These are phyloP conservation scores for Poeciliopsis retropinna DNA, from an alignment of 2,113 vertebrate genomes.

Conservation along the genomic window DNA sequence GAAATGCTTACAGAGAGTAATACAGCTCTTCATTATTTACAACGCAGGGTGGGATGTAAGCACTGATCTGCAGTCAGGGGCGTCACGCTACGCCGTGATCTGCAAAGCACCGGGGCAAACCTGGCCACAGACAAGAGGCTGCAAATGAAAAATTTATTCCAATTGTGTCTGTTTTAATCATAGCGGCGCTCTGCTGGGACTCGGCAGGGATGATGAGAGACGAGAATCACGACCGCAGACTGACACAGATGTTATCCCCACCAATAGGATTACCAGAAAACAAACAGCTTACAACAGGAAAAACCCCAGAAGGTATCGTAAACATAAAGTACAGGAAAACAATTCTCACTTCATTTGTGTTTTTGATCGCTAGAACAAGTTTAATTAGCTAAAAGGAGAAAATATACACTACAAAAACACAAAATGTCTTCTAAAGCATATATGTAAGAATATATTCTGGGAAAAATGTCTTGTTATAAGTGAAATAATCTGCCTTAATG, in stretches of 20 bases:
- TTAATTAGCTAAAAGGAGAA: no score
- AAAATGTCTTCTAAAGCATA: no score
- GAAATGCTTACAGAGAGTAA: constrained; percentile 69
- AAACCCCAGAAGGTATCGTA: no score
- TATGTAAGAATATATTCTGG: no score
- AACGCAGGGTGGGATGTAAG: constrained; percentile 22
- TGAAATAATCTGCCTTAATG: no score
- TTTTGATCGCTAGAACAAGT: no score
- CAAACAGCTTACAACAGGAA: neutral
- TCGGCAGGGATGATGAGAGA: constrained; percentile 30
- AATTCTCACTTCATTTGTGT: no score
- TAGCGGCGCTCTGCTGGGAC: constrained; percentile 20
- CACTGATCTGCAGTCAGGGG: constrained; percentile 64
- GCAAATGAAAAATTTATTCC: constrained; percentile 57
- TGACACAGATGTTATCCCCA: constrained; percentile 8
- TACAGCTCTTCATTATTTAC: constrained; percentile 60
- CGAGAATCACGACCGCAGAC: constrained; percentile 33
- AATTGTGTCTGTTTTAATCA: constrained; percentile 55
- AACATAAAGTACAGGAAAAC: no score
- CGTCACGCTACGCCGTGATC: constrained; percentile 37
- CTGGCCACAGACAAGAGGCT: constrained; percentile 38
- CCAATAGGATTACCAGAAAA: neutral
- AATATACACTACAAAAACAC: no score
- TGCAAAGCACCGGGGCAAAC: constrained; percentile 43
- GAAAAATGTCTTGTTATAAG: no score